Evolutionary conservation across 2,113 vertebrate species (phyloP).

Genomic region (Myrmophylax atrothorax): DNA sequence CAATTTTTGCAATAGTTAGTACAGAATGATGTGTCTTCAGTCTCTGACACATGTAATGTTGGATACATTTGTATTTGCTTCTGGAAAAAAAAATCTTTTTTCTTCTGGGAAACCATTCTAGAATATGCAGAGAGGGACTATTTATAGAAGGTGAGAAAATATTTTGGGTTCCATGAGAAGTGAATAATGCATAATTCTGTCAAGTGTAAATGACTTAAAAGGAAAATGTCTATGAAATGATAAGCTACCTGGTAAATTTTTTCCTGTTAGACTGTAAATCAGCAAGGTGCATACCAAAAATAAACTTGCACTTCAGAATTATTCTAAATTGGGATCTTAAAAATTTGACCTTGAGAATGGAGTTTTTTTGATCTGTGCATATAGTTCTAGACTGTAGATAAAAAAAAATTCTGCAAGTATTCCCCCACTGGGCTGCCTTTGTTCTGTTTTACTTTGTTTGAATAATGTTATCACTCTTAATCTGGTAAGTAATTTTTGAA

Average conservation of each 20-base stretch:
- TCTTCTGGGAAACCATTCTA: slow-evolving; percentile 38
- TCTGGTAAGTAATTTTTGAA: slow-evolving; percentile 44
- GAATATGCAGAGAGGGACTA: background rate
- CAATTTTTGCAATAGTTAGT: background rate
- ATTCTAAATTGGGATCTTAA: background rate
- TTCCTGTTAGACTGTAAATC: background rate
- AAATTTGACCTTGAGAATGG: background rate
- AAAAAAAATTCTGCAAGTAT: background rate
- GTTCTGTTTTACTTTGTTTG: slow-evolving; percentile 5
- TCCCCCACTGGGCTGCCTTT: background rate
- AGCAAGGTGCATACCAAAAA: background rate
- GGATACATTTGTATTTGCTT: background rate
- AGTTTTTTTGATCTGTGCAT: background rate
- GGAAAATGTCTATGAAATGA: slow-evolving; percentile 12
- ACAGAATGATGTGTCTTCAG: background rate
- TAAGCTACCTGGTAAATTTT: slow-evolving; percentile 2
- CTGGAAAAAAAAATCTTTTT: background rate
- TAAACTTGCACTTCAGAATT: background rate
- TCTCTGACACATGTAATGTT: background rate
- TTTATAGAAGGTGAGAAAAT: slow-evolving; percentile 61
- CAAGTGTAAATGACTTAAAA: slow-evolving; percentile 17
- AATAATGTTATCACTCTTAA: slow-evolving; percentile 5
- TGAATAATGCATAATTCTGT: slow-evolving; percentile 43
- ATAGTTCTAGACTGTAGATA: background rate
- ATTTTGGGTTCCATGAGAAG: slow-evolving; percentile 3